Conservation (phyloP, 2,888 invertebrate species). For the Ganaspis brasiliensis region DNA sequence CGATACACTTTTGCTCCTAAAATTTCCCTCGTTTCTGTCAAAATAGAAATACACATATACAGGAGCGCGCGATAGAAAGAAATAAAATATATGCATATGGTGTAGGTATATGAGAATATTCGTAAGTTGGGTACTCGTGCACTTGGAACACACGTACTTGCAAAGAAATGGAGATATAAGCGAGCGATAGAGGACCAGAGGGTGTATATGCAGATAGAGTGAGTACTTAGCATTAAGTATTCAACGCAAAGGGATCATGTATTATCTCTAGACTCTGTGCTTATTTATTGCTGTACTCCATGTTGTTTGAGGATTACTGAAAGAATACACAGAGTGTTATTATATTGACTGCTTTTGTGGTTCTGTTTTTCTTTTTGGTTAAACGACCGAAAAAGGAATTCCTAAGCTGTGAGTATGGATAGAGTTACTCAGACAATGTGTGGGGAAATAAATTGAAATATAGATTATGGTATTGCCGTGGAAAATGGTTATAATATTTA, state of each 20-base stretch:
- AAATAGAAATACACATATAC: constrained; percentile 58
- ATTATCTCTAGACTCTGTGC: constrained; percentile 76
- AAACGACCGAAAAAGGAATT: too few species aligned
- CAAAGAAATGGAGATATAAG: constrained; percentile 59
- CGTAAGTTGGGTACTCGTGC: constrained; percentile 50
- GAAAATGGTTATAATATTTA: too few species aligned
- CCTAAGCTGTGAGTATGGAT: too few species aligned
- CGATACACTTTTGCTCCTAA: constrained; percentile 59
- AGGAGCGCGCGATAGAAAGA: constrained; percentile 57
- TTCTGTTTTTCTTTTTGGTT: too few species aligned
- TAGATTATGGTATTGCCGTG: too few species aligned
- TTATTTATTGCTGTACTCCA: constrained; percentile 76
- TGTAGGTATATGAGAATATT: constrained; percentile 42
- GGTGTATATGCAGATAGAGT: constrained; percentile 74
- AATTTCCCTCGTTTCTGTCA: constrained; percentile 54
- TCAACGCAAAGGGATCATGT: constrained; percentile 80
- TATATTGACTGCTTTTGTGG: neutral
- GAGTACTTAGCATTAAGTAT: constrained; percentile 80
- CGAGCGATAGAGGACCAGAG: constrained; percentile 59
- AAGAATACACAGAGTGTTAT: constrained; percentile 38
- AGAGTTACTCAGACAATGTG: too few species aligned
- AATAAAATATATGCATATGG: constrained; percentile 13
- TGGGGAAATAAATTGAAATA: too few species aligned
- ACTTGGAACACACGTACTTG: constrained; percentile 55
- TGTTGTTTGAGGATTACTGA: constrained; percentile 52